Percentiles rank a stretch among this genome's conserved stretches.
phyloP scores from a whole-genome alignment of 2,113 vertebrate genomes.

The Gambusia affinis region DNA sequence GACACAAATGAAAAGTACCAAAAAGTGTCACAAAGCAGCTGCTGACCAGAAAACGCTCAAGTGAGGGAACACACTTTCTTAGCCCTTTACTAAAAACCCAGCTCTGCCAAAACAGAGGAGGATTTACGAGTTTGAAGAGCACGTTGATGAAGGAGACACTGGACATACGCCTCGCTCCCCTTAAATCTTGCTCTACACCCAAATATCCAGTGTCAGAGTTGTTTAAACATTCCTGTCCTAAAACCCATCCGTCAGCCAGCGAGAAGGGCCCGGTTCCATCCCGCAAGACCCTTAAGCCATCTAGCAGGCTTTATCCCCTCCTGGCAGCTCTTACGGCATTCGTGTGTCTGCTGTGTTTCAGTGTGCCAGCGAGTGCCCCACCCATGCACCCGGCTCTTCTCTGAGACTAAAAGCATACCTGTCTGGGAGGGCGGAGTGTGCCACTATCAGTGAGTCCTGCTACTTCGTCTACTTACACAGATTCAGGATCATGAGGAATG shows the following conservation, averaged over 20 bases:
- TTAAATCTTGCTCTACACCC: conserved; percentile 43
- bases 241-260: conserved; percentile 62
- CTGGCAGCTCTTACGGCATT: conserved; percentile 11
- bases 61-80: background rate
- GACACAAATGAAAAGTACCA: too few relatives aligned
- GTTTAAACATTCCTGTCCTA: conserved; percentile 73
- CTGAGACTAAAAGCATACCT: conserved; percentile 90
- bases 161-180: conserved; percentile 8
- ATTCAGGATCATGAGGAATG: background rate
- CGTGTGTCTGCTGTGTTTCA: conserved; percentile 60
- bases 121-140: background rate
- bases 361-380: conserved; percentile 89
- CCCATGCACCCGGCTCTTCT: conserved; percentile 90
- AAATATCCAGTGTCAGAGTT: conserved; percentile 62
- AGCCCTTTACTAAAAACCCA: background rate
- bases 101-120: background rate
- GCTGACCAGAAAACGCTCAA: background rate
- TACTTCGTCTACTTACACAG: background rate
- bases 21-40: background rate
- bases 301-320: conserved; percentile 24
- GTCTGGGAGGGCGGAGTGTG: conserved; percentile 91
- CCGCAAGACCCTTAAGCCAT: conserved; percentile 39
- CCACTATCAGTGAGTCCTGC: conserved; percentile 81
- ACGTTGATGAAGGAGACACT: conserved; percentile 28
- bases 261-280: conserved; percentile 38